Conservation (phyloP, 35 echinoderm and acorn worm species). For the Holothuria glaberrima region DNA sequence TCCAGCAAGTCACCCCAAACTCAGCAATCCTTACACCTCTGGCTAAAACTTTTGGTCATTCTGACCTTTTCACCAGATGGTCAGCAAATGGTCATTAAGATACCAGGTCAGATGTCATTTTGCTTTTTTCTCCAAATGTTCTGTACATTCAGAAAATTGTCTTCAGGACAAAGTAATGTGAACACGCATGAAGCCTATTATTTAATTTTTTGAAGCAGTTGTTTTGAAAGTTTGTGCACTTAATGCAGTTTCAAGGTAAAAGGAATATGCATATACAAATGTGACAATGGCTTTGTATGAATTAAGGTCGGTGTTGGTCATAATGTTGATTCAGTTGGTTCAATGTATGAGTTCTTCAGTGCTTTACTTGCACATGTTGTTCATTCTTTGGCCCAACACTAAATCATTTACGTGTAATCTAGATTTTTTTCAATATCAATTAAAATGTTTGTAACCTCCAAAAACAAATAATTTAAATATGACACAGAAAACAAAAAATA, state of each 20-base stretch:
- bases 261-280: no score
- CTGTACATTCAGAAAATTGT: not conserved
- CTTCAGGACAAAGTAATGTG: not conserved
- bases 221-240: not conserved
- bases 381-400: no score
- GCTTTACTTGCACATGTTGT: no score
- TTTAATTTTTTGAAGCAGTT: not conserved
- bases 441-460: no score
- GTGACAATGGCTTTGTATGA: not conserved
- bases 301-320: no score
- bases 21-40: conserved; percentile 60
- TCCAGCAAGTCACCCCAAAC: conserved; percentile 8
- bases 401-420: no score
- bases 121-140: not conserved
- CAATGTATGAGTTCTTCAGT: no score
- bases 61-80: conserved; percentile 91
- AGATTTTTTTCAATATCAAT: no score
- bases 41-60: conserved; percentile 87
- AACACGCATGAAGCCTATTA: not conserved
- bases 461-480: no score
- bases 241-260: no score
- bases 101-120: conserved; percentile 72
- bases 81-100: conserved; percentile 91
- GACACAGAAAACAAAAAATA: no score
- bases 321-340: no score